Evolutionary conservation across 2,797 vertebrate species (phyloP), one percentile per base, ranked within the genome.

Genomic region (Epinephelus awoara): DNA sequence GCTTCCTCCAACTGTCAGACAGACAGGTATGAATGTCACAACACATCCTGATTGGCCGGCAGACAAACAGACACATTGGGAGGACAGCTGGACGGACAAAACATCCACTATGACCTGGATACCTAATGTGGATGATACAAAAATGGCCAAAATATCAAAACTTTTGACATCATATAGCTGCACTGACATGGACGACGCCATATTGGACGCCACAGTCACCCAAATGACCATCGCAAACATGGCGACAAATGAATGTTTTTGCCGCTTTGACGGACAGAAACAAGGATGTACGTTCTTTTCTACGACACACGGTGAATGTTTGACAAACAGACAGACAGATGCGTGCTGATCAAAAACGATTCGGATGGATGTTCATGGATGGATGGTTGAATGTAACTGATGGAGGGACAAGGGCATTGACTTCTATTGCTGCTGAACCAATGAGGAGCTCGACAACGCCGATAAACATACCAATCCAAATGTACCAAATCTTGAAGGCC

Each of bases 341-440:
- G 12, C 2, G 40, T 42, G 40, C 23, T 21, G 15, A 17, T 46
- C 14, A 6, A 42, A 3, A 29, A 23, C 7, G 11, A 10, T 12
- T 42, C 40, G 1, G 40, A 27, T 9, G 68, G 55, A 76, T 75
- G 55, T 44, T 49, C 17, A 19, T 10, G 9, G 40, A 27, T 9
- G 68, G 65, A 47, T 34, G 67, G 42, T 18, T 67, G 69, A 87
- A 87, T 85, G 79, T 79, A 75, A 54, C 51, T 42, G 58, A 9
- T 10, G 19, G 18, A 15, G 19, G 62, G 4, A 47, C 0, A 23
- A 40, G 42, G 68, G 23, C 64, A 7, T 63, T 57, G 42, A 68
- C 56, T 75, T 58, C 23, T 56, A 38, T 6, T 68, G 85, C 89
- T 85, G 86, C 89, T 88, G 84, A 85, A 79, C 84, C 81, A 84